These are phyloP conservation scores for Tiliacea aurago DNA, from an alignment of 2,888 invertebrate genomes.

Conservation along the genomic window DNA sequence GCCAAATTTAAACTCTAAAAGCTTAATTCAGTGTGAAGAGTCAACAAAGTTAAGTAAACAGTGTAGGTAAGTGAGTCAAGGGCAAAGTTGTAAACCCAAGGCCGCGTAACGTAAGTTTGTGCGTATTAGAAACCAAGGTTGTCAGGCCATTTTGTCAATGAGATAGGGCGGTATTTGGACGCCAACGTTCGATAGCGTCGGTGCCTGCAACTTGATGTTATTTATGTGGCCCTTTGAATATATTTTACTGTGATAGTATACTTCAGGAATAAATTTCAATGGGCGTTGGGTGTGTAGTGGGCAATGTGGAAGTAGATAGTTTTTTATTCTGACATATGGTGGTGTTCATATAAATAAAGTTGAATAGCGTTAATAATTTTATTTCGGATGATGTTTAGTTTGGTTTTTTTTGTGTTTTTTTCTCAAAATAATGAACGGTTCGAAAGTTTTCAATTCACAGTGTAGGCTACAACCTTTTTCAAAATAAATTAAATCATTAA, in stretches of 20 bases:
- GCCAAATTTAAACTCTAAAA: slow-evolving; percentile 59
- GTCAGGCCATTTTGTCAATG: slow-evolving; percentile 76
- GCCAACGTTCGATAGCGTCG: slow-evolving; percentile 54
- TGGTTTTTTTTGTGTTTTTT: too few relatives aligned
- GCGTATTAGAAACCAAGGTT: slow-evolving; percentile 75
- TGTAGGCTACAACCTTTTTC: too few relatives aligned
- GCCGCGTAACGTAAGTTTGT: slow-evolving; percentile 71
- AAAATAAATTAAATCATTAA: background rate
- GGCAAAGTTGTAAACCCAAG: slow-evolving; percentile 69
- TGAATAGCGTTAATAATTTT: background rate
- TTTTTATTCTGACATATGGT: slow-evolving; percentile 19
- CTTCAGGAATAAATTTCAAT: slow-evolving; percentile 45
- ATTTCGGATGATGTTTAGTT: background rate
- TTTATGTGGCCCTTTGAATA: slow-evolving; percentile 61
- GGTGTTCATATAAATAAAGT: slow-evolving; percentile 9
- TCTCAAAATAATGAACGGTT: too few relatives aligned
- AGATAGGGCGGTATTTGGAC: slow-evolving; percentile 69
- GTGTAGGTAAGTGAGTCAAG: slow-evolving; percentile 74
- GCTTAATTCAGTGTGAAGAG: slow-evolving; percentile 62
- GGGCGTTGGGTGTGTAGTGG: slow-evolving; percentile 20
- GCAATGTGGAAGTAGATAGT: slow-evolving; percentile 6
- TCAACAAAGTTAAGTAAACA: slow-evolving; percentile 68
- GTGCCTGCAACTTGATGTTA: slow-evolving; percentile 57
- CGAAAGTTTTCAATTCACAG: too few relatives aligned
- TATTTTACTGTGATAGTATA: slow-evolving; percentile 49